These are phyloP conservation scores for Epizoanthus stellaris DNA, from an alignment of 92 coral and sea anemone genomes.

Conservation along the genomic window DNA sequence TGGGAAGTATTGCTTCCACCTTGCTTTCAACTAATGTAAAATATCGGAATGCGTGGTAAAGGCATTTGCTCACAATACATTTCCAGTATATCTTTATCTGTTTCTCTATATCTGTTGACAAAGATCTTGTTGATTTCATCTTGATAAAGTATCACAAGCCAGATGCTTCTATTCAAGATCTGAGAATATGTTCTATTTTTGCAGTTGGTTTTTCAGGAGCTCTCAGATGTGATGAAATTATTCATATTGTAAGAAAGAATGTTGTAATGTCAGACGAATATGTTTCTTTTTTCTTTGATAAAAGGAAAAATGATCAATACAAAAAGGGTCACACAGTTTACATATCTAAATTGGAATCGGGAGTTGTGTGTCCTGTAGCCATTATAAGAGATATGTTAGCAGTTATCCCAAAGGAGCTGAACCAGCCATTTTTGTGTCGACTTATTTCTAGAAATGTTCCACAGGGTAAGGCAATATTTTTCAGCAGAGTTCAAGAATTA, in stretches of 20 bases:
- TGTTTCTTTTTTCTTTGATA: slow-evolving; percentile 1
- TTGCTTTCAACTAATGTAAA: too few relatives aligned
- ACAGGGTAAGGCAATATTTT: not conserved
- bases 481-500: not conserved
- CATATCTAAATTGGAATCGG: not conserved
- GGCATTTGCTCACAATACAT: too few relatives aligned
- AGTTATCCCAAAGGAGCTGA: too few relatives aligned
- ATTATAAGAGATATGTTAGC: not conserved
- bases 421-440: not conserved
- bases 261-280: not conserved
- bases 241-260: slow-evolving; percentile 2
- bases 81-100: too few relatives aligned
- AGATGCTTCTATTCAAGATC: not conserved
- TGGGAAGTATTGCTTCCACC: slow-evolving; percentile 7
- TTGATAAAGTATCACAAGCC: not conserved
- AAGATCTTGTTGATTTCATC: not conserved
- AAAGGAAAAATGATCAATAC: slow-evolving; percentile 9
- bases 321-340: slow-evolving; percentile 19
- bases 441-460: not conserved
- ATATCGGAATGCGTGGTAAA: not conserved
- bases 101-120: not conserved
- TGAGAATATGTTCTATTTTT: not conserved
- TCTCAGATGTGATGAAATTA: slow-evolving; percentile 12
- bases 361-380: not conserved
- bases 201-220: slow-evolving; percentile 15